phyloP scores from a whole-genome alignment of 2,888 invertebrate species.

The Mythimna vitellina region DNA sequence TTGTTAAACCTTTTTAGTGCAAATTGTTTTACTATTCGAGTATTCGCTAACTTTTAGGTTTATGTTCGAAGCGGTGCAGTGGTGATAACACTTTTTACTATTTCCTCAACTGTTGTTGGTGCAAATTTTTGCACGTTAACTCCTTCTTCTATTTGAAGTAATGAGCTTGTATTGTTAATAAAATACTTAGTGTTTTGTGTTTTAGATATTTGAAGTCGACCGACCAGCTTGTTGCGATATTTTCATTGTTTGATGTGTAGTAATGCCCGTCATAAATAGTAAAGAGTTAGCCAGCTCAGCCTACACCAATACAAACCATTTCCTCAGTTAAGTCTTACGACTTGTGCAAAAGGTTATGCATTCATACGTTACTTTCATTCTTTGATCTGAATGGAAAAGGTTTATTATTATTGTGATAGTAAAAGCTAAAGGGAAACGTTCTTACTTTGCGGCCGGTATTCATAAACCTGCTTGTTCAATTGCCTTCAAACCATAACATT shows the following conservation, averaged over 20 bases:
- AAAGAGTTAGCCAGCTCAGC: slow-evolving; percentile 39
- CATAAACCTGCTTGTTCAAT: slow-evolving; percentile 12
- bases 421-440: slow-evolving; percentile 41
- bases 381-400: slow-evolving; percentile 51
- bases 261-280: slow-evolving; percentile 47
- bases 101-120: slow-evolving; percentile 49
- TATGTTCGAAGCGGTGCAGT: slow-evolving; percentile 23
- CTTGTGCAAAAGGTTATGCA: slow-evolving; percentile 47
- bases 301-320: slow-evolving; percentile 49
- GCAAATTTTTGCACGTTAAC: slow-evolving; percentile 54
- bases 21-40: slow-evolving; percentile 74
- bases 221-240: slow-evolving; percentile 45
- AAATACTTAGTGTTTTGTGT: slow-evolving; percentile 47
- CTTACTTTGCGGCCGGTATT: slow-evolving; percentile 21
- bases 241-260: slow-evolving; percentile 57
- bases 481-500: slow-evolving; percentile 11
- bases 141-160: slow-evolving; percentile 51
- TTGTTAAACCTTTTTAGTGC: slow-evolving; percentile 75
- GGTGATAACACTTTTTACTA: slow-evolving; percentile 53
- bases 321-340: slow-evolving; percentile 53
- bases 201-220: slow-evolving; percentile 49
- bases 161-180: slow-evolving; percentile 58
- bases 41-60: slow-evolving; percentile 66
- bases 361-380: slow-evolving; percentile 54
- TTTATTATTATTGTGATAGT: slow-evolving; percentile 49